Evolutionary conservation across 2,888 invertebrate species (phyloP), one percentile per base, ranked within the genome.

Genomic region (Bembecia ichneumoniformis): DNA sequence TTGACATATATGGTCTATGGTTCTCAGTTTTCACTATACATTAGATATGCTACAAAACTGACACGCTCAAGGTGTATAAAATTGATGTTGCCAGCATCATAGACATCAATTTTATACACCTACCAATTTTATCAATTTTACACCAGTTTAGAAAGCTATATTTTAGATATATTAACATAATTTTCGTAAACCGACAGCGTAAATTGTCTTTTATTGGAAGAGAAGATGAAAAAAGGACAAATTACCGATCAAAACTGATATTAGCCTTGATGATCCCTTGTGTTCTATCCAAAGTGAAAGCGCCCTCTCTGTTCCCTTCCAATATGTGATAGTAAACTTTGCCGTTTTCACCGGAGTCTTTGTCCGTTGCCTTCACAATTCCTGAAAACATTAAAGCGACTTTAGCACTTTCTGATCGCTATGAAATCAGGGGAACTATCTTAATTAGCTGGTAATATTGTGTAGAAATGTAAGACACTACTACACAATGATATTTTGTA

Each of bases 251-350:
- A 58, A 97, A 91, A 2, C 92, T 91, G 56, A 90, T 90, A 61
- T 94, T 94, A 2, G 96, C 91, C 59, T 91, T 92, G 49, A 97
- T 89, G 57, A 91, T 91, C 0, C 97, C 97, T 35, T 93, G 93
- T 0, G 91, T 91, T 64, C 93, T 91, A 69, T 96, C 94, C 10
- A 97, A 88, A 48, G 90, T 90, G 71, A 97, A 97, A 0, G 91
- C 90, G 0, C 90, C 89, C 52, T 93, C 91, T 52, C 92, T 92
- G 70, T 96, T 95, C 2, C 94, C 96, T 60, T 90, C 88, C 49
- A 95, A 74, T 49, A 96, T 89, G 66, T 96, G 95, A 71, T 96
- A 96, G 75, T 92, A 96, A 3, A 96, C 92, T 62, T 91, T 92
- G 0, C 94, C 94, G 62, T 94, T 93, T 47, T 93, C 92, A 2